A percentile compares a stretch with the other conserved stretches of the same genome.
phyloP scores from a whole-genome alignment of 1,140 invertebrate species.

The Homalodisca vitripennis region DNA sequence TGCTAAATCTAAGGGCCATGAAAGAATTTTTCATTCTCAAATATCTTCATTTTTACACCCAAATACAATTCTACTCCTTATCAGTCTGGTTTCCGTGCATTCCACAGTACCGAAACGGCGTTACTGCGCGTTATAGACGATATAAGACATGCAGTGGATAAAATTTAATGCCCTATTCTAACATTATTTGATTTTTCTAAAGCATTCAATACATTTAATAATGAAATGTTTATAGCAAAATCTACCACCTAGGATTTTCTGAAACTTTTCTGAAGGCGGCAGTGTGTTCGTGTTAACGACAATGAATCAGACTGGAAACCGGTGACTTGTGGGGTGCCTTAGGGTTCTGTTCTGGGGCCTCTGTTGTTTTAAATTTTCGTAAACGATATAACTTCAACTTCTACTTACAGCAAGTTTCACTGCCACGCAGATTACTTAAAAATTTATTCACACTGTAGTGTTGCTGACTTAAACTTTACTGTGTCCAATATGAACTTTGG shows the following conservation, averaged over 20 bases:
- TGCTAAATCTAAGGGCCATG: too few species aligned
- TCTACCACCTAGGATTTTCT: not conserved
- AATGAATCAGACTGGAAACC: not conserved
- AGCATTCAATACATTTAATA: slow-evolving; percentile 6
- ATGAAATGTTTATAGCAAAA: slow-evolving; percentile 5
- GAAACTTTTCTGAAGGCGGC: not conserved
- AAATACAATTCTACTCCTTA: not conserved
- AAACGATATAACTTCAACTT: not conserved
- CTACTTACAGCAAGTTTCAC: not conserved
- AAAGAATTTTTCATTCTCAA: not conserved
- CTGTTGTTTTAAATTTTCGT: slow-evolving; percentile 8
- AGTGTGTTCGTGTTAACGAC: slow-evolving; percentile 2
- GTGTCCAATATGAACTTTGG: not conserved
- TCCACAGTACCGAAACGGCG: slow-evolving; percentile 12
- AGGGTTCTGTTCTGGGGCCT: slow-evolving; percentile 11
- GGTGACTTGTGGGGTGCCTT: slow-evolving; percentile 8
- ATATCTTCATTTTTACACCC: not conserved
- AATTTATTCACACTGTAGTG: not conserved
- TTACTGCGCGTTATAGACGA: slow-evolving; percentile 4
- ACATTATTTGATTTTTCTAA: slow-evolving; percentile 19
- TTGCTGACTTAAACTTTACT: not conserved
- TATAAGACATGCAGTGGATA: not conserved
- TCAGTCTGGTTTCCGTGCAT: slow-evolving; percentile 9
- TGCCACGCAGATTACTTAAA: not conserved
- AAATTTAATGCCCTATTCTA: slow-evolving; percentile 8